Evolutionary conservation across 2,797 vertebrate genomes (phyloP).

Genomic region (Setipinna tenuifilis): DNA sequence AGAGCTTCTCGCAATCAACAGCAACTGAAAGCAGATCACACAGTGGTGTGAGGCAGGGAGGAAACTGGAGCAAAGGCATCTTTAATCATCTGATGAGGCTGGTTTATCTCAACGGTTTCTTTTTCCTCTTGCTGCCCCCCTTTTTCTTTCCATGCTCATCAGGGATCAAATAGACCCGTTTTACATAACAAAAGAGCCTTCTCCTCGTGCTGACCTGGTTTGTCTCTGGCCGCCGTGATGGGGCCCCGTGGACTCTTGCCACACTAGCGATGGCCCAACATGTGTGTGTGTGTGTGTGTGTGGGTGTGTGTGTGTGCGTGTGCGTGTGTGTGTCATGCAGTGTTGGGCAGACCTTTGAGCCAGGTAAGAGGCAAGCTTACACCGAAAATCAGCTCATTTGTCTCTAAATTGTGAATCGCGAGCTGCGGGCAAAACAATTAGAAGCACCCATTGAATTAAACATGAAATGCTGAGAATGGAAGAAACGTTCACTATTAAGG

Average conservation of each 20-base stretch:
- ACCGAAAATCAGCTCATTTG: slow-evolving; percentile 19
- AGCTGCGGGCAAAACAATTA: slow-evolving; percentile 17
- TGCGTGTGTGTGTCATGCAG: neutral
- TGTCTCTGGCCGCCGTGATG: slow-evolving; percentile 60
- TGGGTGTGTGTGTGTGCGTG: no score
- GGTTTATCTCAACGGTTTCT: slow-evolving; percentile 82
- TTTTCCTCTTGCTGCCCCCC: slow-evolving; percentile 69
- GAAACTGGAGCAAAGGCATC: slow-evolving; percentile 79
- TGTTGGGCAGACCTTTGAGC: slow-evolving; percentile 2
- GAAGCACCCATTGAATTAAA: slow-evolving; percentile 5
- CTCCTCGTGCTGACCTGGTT: slow-evolving; percentile 57
- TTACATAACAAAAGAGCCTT: slow-evolving; percentile 83
- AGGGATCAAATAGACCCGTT: slow-evolving; percentile 75
- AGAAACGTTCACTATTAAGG: neutral
- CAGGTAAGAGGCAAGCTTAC: slow-evolving; percentile 9
- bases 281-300: no score
- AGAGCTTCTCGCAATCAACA: slow-evolving; percentile 59
- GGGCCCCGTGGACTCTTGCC: slow-evolving; percentile 41
- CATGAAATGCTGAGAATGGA: slow-evolving; percentile 3
- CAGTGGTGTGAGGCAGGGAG: slow-evolving; percentile 74
- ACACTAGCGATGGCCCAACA: neutral
- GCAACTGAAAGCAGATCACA: slow-evolving; percentile 81
- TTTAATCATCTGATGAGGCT: slow-evolving; percentile 78
- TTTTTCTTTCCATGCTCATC: slow-evolving; percentile 64
- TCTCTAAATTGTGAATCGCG: slow-evolving; percentile 14